Base-by-base conservation (phyloP, 2,113 vertebrate species). In the Malaclemys terrapin region DNA sequence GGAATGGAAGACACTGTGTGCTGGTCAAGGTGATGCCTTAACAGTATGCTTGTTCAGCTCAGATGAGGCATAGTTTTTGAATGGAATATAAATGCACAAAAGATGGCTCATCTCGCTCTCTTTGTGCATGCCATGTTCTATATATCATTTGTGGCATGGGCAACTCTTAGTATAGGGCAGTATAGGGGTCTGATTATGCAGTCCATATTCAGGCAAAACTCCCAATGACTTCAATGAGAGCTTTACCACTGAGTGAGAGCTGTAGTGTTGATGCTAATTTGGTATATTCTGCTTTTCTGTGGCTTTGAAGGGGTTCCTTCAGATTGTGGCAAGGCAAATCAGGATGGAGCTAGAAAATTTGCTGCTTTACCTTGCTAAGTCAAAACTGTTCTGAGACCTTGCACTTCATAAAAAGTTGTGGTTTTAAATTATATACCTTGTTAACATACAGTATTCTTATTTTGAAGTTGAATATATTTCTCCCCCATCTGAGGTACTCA, bases 1-100 rank as follows among this genome's bases (percentile, higher is more conserved):
- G 0, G 2, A 0, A 1, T 20, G 57, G 47, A n/a, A 3, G 24
- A 1, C 6, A 24, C 76, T 56, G 35, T 25, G 1, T 5, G 0
- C 5, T 3, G 3, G 1, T 22, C 47, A 57, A 59, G 0, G 56
- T 29, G 5, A 0, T 42, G 6, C 65, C 75, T 5, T 27, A 27
- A 0, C 8, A 53, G 35, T n/a, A 24, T 54, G n/a, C 22, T 56
- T 42, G 22, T 29, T 56, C 19, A 10, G 7, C 82, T 80, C 0
- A 0, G 53, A 0, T 50, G 53, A 54, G 49, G 80, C 45, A 78
- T 2, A 2, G 0, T 69, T n/a, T 5, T 79, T 0, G 1, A 78
- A 1, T n/a, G 82, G 65, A 62, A 79, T 65, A 76, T 45, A 82
- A 47, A 6, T 49, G 29, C 5, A 0, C 20, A 42, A 7, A 0